Percentiles rank a stretch among this genome's conserved stretches.
These are phyloP conservation scores for Tyrophagus putrescentiae DNA, from an alignment of 1,140 invertebrate species.

Conservation along the genomic window DNA sequence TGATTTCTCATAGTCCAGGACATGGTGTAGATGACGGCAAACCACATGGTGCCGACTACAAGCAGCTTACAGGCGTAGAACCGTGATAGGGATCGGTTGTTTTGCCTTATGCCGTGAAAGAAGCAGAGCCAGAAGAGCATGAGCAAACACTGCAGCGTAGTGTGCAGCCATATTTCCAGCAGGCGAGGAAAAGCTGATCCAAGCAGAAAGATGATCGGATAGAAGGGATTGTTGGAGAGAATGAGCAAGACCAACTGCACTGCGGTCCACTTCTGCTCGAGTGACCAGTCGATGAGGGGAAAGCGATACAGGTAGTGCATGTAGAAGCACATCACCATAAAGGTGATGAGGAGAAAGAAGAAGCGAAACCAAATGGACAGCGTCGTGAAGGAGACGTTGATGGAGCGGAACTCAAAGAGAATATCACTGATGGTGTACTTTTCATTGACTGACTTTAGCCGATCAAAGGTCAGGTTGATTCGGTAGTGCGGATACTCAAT, in stretches of 20 bases:
- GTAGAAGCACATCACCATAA: slow-evolving; percentile 80
- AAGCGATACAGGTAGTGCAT: slow-evolving; percentile 72
- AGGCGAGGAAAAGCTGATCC: slow-evolving; percentile 79
- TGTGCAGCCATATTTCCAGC: slow-evolving; percentile 74
- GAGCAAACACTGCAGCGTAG: slow-evolving; percentile 68
- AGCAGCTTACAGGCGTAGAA: slow-evolving; percentile 85
- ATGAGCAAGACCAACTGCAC: slow-evolving; percentile 71
- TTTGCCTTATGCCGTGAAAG: slow-evolving; percentile 69
- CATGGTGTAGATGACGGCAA: slow-evolving; percentile 63
- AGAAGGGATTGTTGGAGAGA: slow-evolving; percentile 84
- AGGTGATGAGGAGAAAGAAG: slow-evolving; percentile 73
- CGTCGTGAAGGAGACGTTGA: slow-evolving; percentile 86
- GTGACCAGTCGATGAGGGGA: slow-evolving; percentile 80
- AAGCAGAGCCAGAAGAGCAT: slow-evolving; percentile 85
- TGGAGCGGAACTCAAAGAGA: slow-evolving; percentile 56
- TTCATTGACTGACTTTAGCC: slow-evolving; percentile 18
- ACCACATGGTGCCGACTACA: slow-evolving; percentile 71
- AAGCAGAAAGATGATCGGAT: slow-evolving; percentile 72
- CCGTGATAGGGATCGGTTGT: slow-evolving; percentile 60
- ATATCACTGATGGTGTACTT: slow-evolving; percentile 22
- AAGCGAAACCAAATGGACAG: slow-evolving; percentile 93
- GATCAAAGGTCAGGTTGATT: slow-evolving; percentile 16
- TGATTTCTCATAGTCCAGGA: slow-evolving; percentile 80
- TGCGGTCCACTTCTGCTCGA: slow-evolving; percentile 92
- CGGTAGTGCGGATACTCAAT: slow-evolving; percentile 19